phyloP scores from a whole-genome alignment of 2,888 invertebrate genomes.

The Himalopsyche tibetana region DNA sequence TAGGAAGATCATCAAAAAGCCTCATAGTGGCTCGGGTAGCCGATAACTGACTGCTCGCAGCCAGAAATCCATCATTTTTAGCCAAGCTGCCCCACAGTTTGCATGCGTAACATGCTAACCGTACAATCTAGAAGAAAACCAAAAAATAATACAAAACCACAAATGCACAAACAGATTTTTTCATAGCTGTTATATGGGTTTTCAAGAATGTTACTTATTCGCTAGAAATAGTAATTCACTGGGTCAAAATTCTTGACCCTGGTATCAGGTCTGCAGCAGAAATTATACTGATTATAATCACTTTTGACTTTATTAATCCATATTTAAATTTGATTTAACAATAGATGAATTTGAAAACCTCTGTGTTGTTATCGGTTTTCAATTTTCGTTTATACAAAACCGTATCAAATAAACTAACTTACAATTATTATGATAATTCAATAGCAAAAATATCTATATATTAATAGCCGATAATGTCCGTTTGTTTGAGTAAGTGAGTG shows the following conservation, averaged over 20 bases:
- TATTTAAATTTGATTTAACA: too few species aligned
- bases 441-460: too few species aligned
- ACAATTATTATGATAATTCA: too few species aligned
- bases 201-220: background rate
- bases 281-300: too few species aligned
- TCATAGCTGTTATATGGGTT: background rate
- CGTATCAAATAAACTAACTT: too few species aligned
- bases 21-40: slow-evolving; percentile 86
- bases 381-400: too few species aligned
- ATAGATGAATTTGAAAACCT: too few species aligned
- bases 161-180: background rate
- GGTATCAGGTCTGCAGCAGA: too few species aligned
- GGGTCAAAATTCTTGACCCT: background rate
- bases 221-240: background rate
- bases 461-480: too few species aligned
- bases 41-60: slow-evolving; percentile 84
- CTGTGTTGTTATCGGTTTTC: too few species aligned
- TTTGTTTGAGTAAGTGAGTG: too few species aligned
- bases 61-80: slow-evolving; percentile 78
- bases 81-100: slow-evolving; percentile 82
- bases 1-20: slow-evolving; percentile 90
- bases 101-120: slow-evolving; percentile 86
- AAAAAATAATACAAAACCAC: slow-evolving; percentile 3
- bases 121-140: slow-evolving; percentile 78
- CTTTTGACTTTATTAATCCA: too few species aligned